Base-by-base conservation (phyloP, 2,888 invertebrate species). In the Aphidius colemani region DNA sequence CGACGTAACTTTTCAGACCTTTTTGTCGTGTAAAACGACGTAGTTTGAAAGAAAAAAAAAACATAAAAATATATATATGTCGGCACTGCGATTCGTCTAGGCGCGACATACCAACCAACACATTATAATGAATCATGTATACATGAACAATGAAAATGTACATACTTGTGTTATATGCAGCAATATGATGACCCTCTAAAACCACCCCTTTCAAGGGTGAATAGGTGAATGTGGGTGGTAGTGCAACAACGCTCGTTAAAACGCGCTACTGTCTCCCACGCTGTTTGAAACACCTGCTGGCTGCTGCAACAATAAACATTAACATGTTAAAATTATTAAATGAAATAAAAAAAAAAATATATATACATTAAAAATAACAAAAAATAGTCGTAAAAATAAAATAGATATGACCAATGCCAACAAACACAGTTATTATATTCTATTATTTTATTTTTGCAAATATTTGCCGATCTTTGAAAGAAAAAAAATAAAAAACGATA, bases 241-340 rank as follows among this genome's bases (percentile, higher is more conserved):
- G n/a, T n/a, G n/a, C n/a, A n/a, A 57, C 56, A 59, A 43, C 53
- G 57, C 1, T 30, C 56, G 43, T 46, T 41, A 48, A 40, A 40
- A 53, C 64, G 56, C 66, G 59, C 73, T 74, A 73, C 73, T 71
- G 72, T 78, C 76, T 80, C 79, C 79, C 80, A 80, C 80, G 79
- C 80, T 75, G 73, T 72, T 71, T 72, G 73, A 73, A 76, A 79
- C 78, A 79, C 77, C 79, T 79, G 79, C 75, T 70, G 66, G 67
- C 69, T 66, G 66, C 64, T 68, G 66, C 45, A 56, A 45, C 57
- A 46, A 57, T 46, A 46, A 57, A 11, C n/a, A 40, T 41, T 53
- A n/a, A n/a, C n/a, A n/a, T n/a, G 30, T 6, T 64, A 71, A 74
- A 77, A 75, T 77, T 77, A 76, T 67, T 70, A 70, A 30, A 71